These are phyloP conservation scores for Parascotia fuliginaria DNA, from an alignment of 2,888 invertebrate genomes.

Conservation along the genomic window DNA sequence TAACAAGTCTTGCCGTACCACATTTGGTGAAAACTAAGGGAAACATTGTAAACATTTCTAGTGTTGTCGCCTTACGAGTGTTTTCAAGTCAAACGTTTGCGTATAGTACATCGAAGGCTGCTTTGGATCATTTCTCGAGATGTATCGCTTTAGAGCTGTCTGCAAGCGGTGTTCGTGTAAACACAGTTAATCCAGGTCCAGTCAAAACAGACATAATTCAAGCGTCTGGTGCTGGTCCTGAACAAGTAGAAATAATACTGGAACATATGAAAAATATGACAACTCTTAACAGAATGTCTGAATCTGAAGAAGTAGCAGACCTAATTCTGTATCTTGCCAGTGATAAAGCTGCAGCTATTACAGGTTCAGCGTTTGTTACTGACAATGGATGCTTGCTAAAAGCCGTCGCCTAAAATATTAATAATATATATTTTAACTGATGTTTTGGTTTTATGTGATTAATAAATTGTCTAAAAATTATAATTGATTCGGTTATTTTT, in stretches of 20 bases:
- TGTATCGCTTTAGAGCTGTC: constrained; percentile 87
- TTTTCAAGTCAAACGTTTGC: constrained; percentile 6
- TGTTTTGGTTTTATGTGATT: no score
- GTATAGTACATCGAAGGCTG: constrained; percentile 43
- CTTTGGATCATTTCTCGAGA: constrained; percentile 43
- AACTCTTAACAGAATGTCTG: constrained; percentile 8
- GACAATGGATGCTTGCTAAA: constrained; percentile 6
- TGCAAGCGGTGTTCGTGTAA: constrained; percentile 89
- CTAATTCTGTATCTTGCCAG: constrained; percentile 7
- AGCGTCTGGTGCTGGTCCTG: not conserved
- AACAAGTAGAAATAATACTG: not conserved
- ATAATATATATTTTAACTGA: no score
- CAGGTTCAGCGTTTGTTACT: constrained; percentile 9
- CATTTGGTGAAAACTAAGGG: constrained; percentile 58
- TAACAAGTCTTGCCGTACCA: constrained; percentile 32
- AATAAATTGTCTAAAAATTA: no score
- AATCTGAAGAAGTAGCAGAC: constrained; percentile 9
- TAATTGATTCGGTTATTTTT: no score
- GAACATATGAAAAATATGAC: not conserved
- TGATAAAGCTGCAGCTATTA: constrained; percentile 7
- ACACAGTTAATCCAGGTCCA: constrained; percentile 42
- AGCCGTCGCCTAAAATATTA: no score
- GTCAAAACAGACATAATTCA: constrained; percentile 15
- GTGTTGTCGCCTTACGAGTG: constrained; percentile 9
- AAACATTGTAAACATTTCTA: constrained; percentile 90